Percentiles rank a stretch among this genome's conserved stretches.
These are phyloP conservation scores for Melitaea cinxia DNA, from an alignment of 1,140 invertebrate genomes.

Conservation along the genomic window DNA sequence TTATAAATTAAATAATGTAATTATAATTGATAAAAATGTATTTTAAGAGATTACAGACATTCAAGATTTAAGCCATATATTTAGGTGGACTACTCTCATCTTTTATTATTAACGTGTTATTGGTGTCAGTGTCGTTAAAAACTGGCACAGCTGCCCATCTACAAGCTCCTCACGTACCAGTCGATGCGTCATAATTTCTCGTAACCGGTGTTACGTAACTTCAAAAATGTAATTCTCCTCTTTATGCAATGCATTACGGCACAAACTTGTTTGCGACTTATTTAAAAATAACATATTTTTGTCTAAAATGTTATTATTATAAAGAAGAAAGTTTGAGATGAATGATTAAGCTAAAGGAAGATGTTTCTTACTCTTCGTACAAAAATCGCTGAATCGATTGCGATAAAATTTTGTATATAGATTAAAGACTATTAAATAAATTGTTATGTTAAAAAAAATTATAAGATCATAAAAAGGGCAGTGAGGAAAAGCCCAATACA, in stretches of 20 bases:
- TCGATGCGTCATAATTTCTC: slow-evolving; percentile 65
- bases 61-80: not conserved
- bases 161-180: slow-evolving; percentile 54
- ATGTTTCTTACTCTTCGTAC: too few species aligned
- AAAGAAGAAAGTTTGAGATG: too few species aligned
- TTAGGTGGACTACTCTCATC: slow-evolving; percentile 42
- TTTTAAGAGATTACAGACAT: not conserved
- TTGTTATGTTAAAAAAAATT: too few species aligned
- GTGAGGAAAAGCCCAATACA: too few species aligned
- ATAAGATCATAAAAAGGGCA: too few species aligned
- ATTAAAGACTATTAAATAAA: too few species aligned
- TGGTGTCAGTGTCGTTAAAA: slow-evolving; percentile 72
- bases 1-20: not conserved
- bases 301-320: not conserved
- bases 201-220: slow-evolving; percentile 70
- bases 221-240: slow-evolving; percentile 50
- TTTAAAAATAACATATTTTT: not conserved
- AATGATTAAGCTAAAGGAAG: too few species aligned
- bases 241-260: slow-evolving; percentile 64
- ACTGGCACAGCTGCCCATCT: slow-evolving; percentile 55
- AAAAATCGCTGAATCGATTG: too few species aligned
- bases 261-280: slow-evolving; percentile 25
- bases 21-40: not conserved
- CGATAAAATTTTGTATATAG: too few species aligned
- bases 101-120: slow-evolving; percentile 67